A percentile compares a stretch with the other conserved stretches of the same genome.
Evolutionary conservation across 2,797 vertebrate genomes (phyloP).

Genomic region (Chaunax sp.): DNA sequence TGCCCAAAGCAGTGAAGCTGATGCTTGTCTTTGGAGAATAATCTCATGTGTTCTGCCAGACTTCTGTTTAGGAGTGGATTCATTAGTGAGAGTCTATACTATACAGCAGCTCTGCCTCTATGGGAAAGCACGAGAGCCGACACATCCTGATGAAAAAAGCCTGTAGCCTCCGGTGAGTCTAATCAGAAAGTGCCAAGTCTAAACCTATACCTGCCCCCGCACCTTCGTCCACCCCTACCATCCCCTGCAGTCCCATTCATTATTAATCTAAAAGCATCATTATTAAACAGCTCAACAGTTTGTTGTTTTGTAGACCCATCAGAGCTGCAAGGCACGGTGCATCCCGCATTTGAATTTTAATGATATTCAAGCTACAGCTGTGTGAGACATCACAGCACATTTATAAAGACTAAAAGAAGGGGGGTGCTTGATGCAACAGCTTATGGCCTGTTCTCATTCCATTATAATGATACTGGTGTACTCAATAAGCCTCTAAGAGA

Average conservation of each 20-base stretch:
- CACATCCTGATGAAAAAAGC: slow-evolving; percentile 40
- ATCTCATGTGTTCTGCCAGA: slow-evolving; percentile 19
- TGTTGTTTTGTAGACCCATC: slow-evolving; percentile 17
- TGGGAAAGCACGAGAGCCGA: slow-evolving; percentile 34
- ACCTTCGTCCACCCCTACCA: not conserved
- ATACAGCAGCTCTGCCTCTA: slow-evolving; percentile 16
- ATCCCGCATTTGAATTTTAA: slow-evolving; percentile 44
- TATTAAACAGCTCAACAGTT: slow-evolving; percentile 28
- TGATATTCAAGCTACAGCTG: slow-evolving; percentile 31
- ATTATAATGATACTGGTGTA: slow-evolving; percentile 26
- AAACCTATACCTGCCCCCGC: slow-evolving; percentile 30
- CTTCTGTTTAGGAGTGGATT: slow-evolving; percentile 18
- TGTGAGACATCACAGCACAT: slow-evolving; percentile 21
- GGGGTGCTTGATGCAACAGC: slow-evolving; percentile 20
- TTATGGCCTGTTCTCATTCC: slow-evolving; percentile 42
- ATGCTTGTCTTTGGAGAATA: slow-evolving; percentile 11
- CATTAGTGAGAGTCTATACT: slow-evolving; percentile 12
- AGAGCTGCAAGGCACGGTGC: slow-evolving; percentile 9
- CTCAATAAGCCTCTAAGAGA: slow-evolving; percentile 45
- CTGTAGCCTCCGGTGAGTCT: slow-evolving; percentile 41
- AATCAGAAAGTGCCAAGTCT: slow-evolving; percentile 53
- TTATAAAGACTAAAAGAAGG: slow-evolving; percentile 32
- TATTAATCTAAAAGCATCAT: slow-evolving; percentile 49
- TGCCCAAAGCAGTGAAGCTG: slow-evolving; percentile 9
- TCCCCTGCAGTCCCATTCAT: slow-evolving; percentile 29